Conservation (phyloP, 2,888 invertebrate species). For the Chymomyza amoena region DNA sequence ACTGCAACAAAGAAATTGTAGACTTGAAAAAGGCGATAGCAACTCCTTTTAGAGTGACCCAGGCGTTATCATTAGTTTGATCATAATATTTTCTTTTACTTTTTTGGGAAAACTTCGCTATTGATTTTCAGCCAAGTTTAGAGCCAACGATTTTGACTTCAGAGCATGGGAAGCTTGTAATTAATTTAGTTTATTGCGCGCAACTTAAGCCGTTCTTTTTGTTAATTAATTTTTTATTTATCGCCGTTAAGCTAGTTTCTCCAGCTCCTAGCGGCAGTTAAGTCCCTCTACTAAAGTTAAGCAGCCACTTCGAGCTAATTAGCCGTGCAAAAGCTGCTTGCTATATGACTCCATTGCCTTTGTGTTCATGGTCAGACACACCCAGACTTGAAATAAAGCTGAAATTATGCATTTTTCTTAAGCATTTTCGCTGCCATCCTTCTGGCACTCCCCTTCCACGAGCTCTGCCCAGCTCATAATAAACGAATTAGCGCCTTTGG, state of each 20-base stretch:
- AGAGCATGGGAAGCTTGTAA: neutral
- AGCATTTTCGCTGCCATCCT: conserved; percentile 52
- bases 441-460: neutral
- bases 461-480: conserved; percentile 43
- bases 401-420: conserved; percentile 62
- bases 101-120: no score
- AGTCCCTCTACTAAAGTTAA: neutral
- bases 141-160: no score
- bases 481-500: conserved; percentile 70
- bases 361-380: neutral
- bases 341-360: neutral
- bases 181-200: conserved; percentile 60
- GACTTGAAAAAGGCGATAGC: no score
- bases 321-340: neutral
- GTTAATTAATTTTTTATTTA: conserved; percentile 76
- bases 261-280: neutral
- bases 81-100: no score
- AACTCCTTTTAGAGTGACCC: no score
- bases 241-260: neutral
- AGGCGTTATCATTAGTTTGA: no score
- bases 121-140: no score
- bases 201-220: conserved; percentile 78
- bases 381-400: conserved; percentile 26
- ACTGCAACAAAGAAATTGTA: no score
- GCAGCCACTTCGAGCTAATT: neutral